phyloP scores from a whole-genome alignment of 2,797 vertebrate genomes.

The Spea hammondii region DNA sequence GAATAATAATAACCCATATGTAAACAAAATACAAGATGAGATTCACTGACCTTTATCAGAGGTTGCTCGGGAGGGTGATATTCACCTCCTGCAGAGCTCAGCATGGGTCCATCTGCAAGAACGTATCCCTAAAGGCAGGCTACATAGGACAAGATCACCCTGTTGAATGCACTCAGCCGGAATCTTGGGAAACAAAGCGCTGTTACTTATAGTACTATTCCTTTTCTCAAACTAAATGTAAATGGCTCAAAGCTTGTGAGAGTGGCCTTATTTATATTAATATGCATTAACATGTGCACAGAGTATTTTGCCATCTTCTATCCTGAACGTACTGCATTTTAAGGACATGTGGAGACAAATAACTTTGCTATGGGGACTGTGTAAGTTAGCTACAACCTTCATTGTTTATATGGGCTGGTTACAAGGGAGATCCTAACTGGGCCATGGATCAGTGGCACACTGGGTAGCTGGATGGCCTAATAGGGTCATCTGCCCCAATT shows the following conservation, averaged over 20 bases:
- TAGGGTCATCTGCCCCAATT: too few species aligned
- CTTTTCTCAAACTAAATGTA: background rate
- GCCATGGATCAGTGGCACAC: too few species aligned
- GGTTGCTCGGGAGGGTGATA: slow-evolving; percentile 26
- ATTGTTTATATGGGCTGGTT: too few species aligned
- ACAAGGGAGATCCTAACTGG: too few species aligned
- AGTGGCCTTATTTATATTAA: background rate
- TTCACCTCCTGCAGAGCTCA: slow-evolving; percentile 38
- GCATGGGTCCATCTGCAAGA: slow-evolving; percentile 32
- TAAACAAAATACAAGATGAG: slow-evolving; percentile 17
- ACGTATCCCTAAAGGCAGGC: slow-evolving; percentile 26
- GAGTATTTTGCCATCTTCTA: too few species aligned
- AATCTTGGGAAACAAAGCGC: slow-evolving; percentile 12
- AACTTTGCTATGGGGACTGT: too few species aligned
- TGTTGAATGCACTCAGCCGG: slow-evolving; percentile 33
- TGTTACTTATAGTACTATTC: slow-evolving; percentile 8
- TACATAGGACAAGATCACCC: slow-evolving; percentile 16
- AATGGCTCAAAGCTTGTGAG: background rate
- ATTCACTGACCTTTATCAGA: slow-evolving; percentile 21
- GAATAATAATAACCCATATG: background rate
- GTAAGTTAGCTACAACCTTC: too few species aligned
- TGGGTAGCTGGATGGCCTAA: too few species aligned
- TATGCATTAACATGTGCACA: background rate
- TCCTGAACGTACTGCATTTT: too few species aligned
- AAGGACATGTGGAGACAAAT: too few species aligned